Base-by-base conservation (phyloP, 2,797 vertebrate genomes). In the Siniperca undulata region DNA sequence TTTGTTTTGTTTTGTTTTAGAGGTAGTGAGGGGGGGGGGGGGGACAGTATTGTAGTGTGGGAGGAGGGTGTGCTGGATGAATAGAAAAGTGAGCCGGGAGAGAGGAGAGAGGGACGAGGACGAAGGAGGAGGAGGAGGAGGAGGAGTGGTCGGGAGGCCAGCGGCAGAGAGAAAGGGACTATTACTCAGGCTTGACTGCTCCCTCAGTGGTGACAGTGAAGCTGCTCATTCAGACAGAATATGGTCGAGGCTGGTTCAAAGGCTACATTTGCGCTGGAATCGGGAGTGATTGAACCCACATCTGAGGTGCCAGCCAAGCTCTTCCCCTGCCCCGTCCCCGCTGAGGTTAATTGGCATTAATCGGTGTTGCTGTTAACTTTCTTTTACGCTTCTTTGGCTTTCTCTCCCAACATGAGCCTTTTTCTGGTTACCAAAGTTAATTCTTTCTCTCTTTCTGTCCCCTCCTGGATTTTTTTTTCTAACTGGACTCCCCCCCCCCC, bases 181-280 rank as follows among this genome's bases (percentile, higher is more conserved):
- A 93, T 96, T 95, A 95, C 94, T 94, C 93, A 93, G 92, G 95
- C 91, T 78, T 82, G 89, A 93, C 94, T 94, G 94, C 89, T 86
- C 86, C 85, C 91, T 94, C 92, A 90, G 88, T 74, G 87, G 87
- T 93, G 93, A 94, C 93, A 84, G 92, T 83, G 82, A 67, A 74
- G 85, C 89, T n/a, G 91, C 91, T 88, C 91, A 80, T 90, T 92
- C 90, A 87, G 77, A 85, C 86, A 88, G 90, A 92, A 91, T 81
- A 86, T 87, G 87, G 87, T 69, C 24, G 74, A 48, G 78, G 87
- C 66, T 3, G 42, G 86, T 89, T 93, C 91, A 92, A 86, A 93
- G 89, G 85, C 84, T 67, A 71, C 81, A 56, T 76, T 81, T 76
- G 78, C 30, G 40, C 69, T 50, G 80, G 73, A 75, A 85, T 89